Evolutionary conservation across 2,888 invertebrate genomes (phyloP).

Genomic region (Alentia gelatinosa): DNA sequence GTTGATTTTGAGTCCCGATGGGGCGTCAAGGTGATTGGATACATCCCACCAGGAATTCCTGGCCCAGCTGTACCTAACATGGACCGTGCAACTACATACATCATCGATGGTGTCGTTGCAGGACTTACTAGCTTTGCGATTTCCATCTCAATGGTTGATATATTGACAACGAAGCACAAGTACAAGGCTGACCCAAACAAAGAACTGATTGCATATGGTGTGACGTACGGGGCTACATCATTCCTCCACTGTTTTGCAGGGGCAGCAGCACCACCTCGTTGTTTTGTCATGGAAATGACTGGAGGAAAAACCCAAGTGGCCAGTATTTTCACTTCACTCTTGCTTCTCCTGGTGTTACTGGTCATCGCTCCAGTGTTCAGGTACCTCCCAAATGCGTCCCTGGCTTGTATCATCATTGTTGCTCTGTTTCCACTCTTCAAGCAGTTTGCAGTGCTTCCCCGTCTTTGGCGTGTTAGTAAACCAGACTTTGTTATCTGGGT

Average conservation of each 20-base stretch:
- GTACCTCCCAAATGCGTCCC: slow-evolving; percentile 76
- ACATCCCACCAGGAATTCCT: slow-evolving; percentile 75
- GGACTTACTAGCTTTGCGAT: slow-evolving; percentile 34
- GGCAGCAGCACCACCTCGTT: slow-evolving; percentile 79
- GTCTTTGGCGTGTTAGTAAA: slow-evolving; percentile 88
- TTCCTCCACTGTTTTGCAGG: slow-evolving; percentile 81
- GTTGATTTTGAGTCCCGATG: neutral
- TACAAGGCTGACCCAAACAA: slow-evolving; percentile 67
- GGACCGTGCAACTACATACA: slow-evolving; percentile 55
- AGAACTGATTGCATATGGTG: slow-evolving; percentile 80
- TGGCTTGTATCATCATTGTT: slow-evolving; percentile 81
- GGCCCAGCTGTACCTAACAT: slow-evolving; percentile 73
- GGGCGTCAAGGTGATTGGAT: slow-evolving; percentile 54
- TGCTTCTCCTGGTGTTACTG: slow-evolving; percentile 76
- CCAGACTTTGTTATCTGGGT: slow-evolving; percentile 86
- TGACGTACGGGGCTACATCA: slow-evolving; percentile 77
- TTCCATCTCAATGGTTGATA: slow-evolving; percentile 63
- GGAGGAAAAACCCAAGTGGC: slow-evolving; percentile 75
- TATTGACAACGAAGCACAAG: slow-evolving; percentile 65
- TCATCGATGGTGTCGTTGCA: slow-evolving; percentile 48
- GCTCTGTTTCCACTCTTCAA: slow-evolving; percentile 82
- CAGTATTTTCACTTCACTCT: slow-evolving; percentile 72
- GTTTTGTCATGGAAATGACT: slow-evolving; percentile 76
- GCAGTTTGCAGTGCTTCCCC: slow-evolving; percentile 86
- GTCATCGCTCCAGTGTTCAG: slow-evolving; percentile 75